phyloP scores from a whole-genome alignment of 2,888 invertebrate genomes.

The Yponomeuta cagnagella region DNA sequence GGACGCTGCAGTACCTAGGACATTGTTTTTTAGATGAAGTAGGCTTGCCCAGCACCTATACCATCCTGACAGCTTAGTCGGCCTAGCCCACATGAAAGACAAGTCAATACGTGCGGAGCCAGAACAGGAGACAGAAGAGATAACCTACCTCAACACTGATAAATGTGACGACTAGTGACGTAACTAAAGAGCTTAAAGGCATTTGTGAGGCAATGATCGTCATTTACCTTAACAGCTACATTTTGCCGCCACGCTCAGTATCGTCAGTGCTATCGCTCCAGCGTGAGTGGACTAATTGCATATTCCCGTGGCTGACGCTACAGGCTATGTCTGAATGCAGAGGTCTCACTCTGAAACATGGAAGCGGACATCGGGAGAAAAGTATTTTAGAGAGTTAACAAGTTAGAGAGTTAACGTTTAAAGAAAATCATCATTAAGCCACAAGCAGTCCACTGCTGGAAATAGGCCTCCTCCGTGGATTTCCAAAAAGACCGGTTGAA shows the following conservation, averaged over 20 bases:
- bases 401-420: neutral
- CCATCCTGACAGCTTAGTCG: too few species aligned
- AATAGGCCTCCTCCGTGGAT: too few species aligned
- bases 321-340: neutral
- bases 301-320: neutral
- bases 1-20: too few species aligned
- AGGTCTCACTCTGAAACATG: neutral
- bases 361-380: neutral
- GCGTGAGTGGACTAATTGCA: neutral
- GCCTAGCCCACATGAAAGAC: too few species aligned
- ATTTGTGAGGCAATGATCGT: neutral
- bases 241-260: neutral
- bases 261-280: neutral
- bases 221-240: neutral
- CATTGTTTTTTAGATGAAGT: too few species aligned
- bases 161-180: neutral
- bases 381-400: neutral
- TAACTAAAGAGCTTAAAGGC: neutral
- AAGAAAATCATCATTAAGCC: too few species aligned
- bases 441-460: too few species aligned
- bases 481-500: too few species aligned
- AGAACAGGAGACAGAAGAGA: too few species aligned
- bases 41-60: too few species aligned
- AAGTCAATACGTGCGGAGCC: too few species aligned
- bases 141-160: neutral